Evolutionary conservation across 2,113 vertebrate species (phyloP), one percentile per base, ranked within the genome.

Genomic region (Aviceda subcristata): DNA sequence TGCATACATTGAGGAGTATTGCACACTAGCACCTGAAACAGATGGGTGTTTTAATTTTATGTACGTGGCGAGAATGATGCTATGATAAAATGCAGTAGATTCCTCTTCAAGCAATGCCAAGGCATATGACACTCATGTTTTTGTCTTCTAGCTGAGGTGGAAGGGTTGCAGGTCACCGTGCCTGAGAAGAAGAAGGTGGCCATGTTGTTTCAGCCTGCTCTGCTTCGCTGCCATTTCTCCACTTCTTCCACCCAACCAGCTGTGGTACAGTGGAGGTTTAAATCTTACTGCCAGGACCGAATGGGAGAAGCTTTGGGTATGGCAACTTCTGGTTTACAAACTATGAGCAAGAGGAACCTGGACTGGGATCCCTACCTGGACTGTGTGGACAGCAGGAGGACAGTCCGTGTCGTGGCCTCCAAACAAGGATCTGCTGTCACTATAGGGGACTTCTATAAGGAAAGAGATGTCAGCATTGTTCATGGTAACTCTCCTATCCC

Each of bases 261-360:
- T 1, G 99, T 99, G 81, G 98, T 99, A 60, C 99, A 99, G 95
- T 99, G 99, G 99, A 99, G 98, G 97, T 99, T 99, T 98, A 99
- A 99, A 97, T 99, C 99, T 77, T 99, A 99, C 97, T 99, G 99
- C 95, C 99, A 98, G 80, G 99, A 99, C 89, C 99, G 98, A 76
- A 99, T 99, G 18, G 97, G 97, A 45, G 99, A 99, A 45, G 98
- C 99, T 85, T 96, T 99, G 98, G 98, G 97, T 68, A 98, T 98
- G 97, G 92, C 97, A 6, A 98, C 97, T 39, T 98, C 95, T 89
- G 97, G 95, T 66, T 93, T 95, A 97, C 99, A 90, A 96, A 90
- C 98, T 1, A 98, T 98, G 96, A 98, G 98, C 97, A 98, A 98
- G 95, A 98, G 98, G 76, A 98, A 98, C 92, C 97, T 98, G 88